Base-by-base conservation (phyloP, 2,797 vertebrate genomes). In the Xerus rutilus region DNA sequence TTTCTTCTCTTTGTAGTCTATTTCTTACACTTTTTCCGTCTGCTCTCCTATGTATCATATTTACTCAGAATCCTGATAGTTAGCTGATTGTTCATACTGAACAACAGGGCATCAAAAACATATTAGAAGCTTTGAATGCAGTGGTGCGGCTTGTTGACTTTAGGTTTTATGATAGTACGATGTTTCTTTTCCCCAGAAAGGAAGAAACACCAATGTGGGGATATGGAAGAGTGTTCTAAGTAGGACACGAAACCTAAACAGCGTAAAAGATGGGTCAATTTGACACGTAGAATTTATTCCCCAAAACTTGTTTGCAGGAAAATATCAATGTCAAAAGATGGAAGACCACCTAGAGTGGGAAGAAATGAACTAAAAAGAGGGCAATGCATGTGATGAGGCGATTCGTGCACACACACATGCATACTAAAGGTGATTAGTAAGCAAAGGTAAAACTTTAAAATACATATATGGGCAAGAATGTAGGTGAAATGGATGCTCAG, bases 31-130 rank as follows among this genome's bases (percentile, higher is more conserved):
- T 25, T 84, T 74, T 73, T 30, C 47, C 65, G 0, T 84, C 67
- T 64, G 7, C 54, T 49, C 35, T 86, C 23, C 76, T 82, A 72
- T 47, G 62, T 82, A 18, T 45, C 35, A 7, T 13, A 32, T 86
- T 81, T 89, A 13, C 12, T 90, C 15, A 77, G 35, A 89, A 67
- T 89, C 35, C 84, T 91, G 77, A 79, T 93, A 83, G 62, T 35
- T 81, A 32, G 78, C n/a, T 83, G 32, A 43, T 25, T 93, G 52
- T 47, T 76, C 47, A 57, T 73, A 57, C 57, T 86, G 67, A 93
- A 64, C 49, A 94, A 69, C 17, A 43, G 62, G 18, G 49, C 8
- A 54, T 13, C n/a, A 54, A 67, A 76, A 88, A 47, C 5, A 20
- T n/a, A 17, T 21, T 59, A 12, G 59, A 43, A 47, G 2, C 43